Evolutionary conservation across 2,113 vertebrate genomes (phyloP).

Genomic region (Bagarius yarrelli): DNA sequence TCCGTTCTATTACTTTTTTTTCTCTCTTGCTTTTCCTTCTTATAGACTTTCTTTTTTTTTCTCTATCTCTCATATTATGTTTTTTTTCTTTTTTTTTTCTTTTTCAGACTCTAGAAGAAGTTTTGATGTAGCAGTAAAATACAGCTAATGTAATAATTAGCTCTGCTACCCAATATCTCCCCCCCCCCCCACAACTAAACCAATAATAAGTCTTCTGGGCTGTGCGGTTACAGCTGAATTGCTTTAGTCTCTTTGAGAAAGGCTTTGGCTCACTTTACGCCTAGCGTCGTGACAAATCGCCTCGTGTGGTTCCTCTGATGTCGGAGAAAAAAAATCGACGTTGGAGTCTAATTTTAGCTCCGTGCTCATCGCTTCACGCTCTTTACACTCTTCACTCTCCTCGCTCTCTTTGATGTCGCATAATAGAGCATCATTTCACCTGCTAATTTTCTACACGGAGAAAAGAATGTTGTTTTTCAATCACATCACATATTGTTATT

Average conservation of each 20-base stretch:
- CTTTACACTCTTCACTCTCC: neutral
- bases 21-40: no score
- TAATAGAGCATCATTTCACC: slow-evolving; percentile 28
- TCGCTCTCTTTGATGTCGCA: slow-evolving; percentile 30
- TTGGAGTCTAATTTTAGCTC: slow-evolving; percentile 40
- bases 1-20: neutral
- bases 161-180: neutral
- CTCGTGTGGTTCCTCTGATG: slow-evolving; percentile 16
- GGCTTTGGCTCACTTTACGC: slow-evolving; percentile 18
- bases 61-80: no score
- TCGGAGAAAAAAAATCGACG: slow-evolving; percentile 3
- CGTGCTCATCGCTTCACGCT: neutral
- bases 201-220: slow-evolving; percentile 34
- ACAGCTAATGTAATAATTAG: slow-evolving; percentile 41
- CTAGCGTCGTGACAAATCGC: slow-evolving; percentile 23
- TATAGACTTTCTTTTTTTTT: no score
- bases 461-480: neutral
- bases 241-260: slow-evolving; percentile 43
- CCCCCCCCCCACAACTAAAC: slow-evolving; percentile 20
- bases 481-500: neutral
- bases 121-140: slow-evolving; percentile 54
- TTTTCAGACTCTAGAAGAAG: slow-evolving; percentile 45
- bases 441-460: neutral
- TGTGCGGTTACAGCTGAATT: slow-evolving; percentile 38
- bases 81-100: neutral